Conservation (phyloP, 1,140 invertebrate species). For the Aporrectodea caliginosa region DNA sequence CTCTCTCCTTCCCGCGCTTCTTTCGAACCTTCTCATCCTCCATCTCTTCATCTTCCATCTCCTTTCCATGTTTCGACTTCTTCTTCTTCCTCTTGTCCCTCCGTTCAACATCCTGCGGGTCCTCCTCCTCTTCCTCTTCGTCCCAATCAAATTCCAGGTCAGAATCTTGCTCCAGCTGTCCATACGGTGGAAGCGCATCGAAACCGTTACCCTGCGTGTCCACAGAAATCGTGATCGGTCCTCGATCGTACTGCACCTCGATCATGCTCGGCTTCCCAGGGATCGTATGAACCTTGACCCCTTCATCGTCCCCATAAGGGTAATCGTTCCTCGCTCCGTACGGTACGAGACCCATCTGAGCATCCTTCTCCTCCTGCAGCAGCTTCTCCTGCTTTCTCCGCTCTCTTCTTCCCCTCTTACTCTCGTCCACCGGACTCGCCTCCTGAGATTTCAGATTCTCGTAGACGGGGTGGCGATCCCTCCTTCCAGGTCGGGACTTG, state of each 20-base stretch:
- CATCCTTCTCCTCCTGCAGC: neutral
- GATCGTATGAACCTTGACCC: constrained; percentile 27
- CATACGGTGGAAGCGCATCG: neutral
- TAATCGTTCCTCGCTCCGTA: neutral
- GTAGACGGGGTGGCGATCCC: neutral
- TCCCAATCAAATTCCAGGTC: constrained; percentile 23
- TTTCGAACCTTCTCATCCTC: neutral
- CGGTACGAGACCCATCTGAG: neutral
- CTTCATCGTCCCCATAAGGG: neutral
- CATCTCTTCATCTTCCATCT: constrained; percentile 24
- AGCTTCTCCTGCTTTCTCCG: neutral
- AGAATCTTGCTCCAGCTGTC: constrained; percentile 32
- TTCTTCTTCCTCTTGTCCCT: constrained; percentile 8
- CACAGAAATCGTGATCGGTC: constrained; percentile 32
- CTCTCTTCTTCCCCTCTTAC: neutral
- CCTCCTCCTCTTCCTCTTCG: constrained; percentile 24
- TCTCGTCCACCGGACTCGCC: constrained; percentile 1
- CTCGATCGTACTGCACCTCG: constrained; percentile 30
- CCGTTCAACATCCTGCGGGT: neutral
- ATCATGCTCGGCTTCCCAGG: constrained; percentile 27
- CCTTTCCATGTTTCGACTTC: constrained; percentile 16
- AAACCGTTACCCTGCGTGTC: constrained; percentile 21
- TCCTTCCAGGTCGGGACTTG: neutral
- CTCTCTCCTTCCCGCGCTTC: neutral
- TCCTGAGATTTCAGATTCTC: neutral